phyloP scores from a whole-genome alignment of 2,888 invertebrate species.

The Aromia moschata region DNA sequence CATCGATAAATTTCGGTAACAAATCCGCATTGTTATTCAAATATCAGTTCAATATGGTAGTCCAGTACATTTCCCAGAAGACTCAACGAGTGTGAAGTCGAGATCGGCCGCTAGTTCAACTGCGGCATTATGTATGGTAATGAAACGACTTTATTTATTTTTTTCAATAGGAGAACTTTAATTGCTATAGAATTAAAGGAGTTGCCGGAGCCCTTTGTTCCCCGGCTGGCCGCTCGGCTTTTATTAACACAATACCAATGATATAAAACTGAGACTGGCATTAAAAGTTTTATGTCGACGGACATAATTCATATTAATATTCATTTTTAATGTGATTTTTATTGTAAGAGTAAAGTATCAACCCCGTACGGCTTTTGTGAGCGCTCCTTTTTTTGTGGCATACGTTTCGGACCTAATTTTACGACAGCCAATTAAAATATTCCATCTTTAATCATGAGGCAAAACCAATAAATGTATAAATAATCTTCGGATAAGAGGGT shows the following conservation, averaged over 20 bases:
- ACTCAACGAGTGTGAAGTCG: too few relatives aligned
- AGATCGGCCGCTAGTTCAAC: too few relatives aligned
- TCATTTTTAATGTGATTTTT: slow-evolving; percentile 54
- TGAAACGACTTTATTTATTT: slow-evolving; percentile 16
- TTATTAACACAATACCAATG: slow-evolving; percentile 55
- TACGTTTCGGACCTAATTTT: slow-evolving; percentile 17
- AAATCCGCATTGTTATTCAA: slow-evolving; percentile 2
- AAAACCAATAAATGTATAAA: slow-evolving; percentile 17
- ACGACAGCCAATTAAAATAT: slow-evolving; percentile 32
- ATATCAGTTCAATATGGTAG: too few relatives aligned
- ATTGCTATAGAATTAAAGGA: slow-evolving; percentile 5
- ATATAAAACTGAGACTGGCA: slow-evolving; percentile 54
- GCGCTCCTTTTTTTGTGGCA: slow-evolving; percentile 23
- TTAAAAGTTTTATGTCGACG: slow-evolving; percentile 55
- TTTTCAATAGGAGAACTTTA: slow-evolving; percentile 23
- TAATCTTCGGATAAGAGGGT: slow-evolving; percentile 14
- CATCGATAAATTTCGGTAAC: too few relatives aligned
- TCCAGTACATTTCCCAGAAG: too few relatives aligned
- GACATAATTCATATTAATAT: slow-evolving; percentile 57
- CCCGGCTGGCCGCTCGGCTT: slow-evolving; percentile 43
- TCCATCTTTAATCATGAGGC: slow-evolving; percentile 18
- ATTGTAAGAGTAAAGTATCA: slow-evolving; percentile 43
- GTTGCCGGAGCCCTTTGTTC: slow-evolving; percentile 10
- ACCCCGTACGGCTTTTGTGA: slow-evolving; percentile 34
- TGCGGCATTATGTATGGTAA: slow-evolving; percentile 11